A percentile compares a stretch with the other conserved stretches of the same genome.
Evolutionary conservation across 2,888 invertebrate genomes (phyloP).

Genomic region (Melieria omissa): DNA sequence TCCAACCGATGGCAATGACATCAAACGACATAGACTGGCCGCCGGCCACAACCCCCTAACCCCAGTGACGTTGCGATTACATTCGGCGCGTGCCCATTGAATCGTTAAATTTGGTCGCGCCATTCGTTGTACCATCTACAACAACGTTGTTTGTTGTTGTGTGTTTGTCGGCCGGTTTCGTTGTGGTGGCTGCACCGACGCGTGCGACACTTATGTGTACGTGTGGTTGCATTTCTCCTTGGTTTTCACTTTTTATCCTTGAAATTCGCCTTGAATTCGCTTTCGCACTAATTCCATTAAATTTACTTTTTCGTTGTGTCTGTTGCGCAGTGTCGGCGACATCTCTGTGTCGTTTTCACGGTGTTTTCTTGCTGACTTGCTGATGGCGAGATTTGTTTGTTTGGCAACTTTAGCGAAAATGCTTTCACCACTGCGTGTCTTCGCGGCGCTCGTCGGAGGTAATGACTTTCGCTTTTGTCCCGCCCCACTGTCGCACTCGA

Average conservation of each 20-base stretch:
- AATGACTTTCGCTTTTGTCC: constrained; percentile 53
- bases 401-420: constrained; percentile 23
- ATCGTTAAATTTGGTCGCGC: no score
- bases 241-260: constrained; percentile 34
- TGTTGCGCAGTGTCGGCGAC: no score
- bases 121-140: no score
- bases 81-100: no score
- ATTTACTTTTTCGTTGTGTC: neutral
- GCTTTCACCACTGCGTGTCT: neutral
- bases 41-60: no score
- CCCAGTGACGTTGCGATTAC: no score
- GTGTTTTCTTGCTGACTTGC: neutral
- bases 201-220: neutral
- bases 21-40: no score
- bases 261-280: constrained; percentile 44
- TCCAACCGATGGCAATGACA: no score
- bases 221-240: constrained; percentile 11
- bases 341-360: no score
- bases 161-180: no score
- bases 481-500: neutral
- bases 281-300: constrained; percentile 37
- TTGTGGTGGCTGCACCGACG: no score
- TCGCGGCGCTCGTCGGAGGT: constrained; percentile 38
- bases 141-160: no score
- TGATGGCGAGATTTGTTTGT: constrained; percentile 2